Base-by-base conservation (phyloP, 2,888 invertebrate genomes). In the Rhagophthalmus giganteus region DNA sequence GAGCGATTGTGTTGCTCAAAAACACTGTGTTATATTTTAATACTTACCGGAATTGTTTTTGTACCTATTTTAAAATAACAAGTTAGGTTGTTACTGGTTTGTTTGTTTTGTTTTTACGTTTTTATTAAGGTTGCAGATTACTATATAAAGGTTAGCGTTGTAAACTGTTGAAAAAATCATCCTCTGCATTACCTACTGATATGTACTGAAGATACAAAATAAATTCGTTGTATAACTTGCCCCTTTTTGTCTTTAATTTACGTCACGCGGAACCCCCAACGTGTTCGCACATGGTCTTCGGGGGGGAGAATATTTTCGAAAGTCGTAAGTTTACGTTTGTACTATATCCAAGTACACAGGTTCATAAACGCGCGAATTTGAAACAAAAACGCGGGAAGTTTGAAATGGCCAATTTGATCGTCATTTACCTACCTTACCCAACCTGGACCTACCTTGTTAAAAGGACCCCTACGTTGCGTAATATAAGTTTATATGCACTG, bases 141-240 rank as follows among this genome's bases (percentile, higher is more conserved):
- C 55, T 58, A 56, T 57, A 55, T 53, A 42, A 50, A 56, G 51
- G 58, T 56, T 58, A 55, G 56, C 56, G 56, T 60, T 60, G 47
- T 55, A 31, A 44, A 55, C 44, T 44, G 41, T 53, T 38, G 20
- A 49, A 47, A n/a, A 46, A 50, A 46, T 51, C 48, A 58, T 50
- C 44, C 49, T n/a, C n/a, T 45, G 33, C 53, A 60, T 56, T 56
- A 59, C 54, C 54, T 54, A 50, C 55, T 48, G 50, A 58, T 39
- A 56, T 60, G 57, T 58, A 60, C 55, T 60, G 55, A 56, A 54
- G n/a, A 59, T 57, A 57, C 55, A 59, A 59, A 55, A 37, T 42
- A 53, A 53, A 53, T 47, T 53, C 30, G 39, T 53, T 48, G 53
- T 48, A 48, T 47, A 42, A 53, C 26, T 31, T 5, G 11, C 8